These are phyloP conservation scores for Channa striata DNA, from an alignment of 2,797 vertebrate species.

Conservation along the genomic window DNA sequence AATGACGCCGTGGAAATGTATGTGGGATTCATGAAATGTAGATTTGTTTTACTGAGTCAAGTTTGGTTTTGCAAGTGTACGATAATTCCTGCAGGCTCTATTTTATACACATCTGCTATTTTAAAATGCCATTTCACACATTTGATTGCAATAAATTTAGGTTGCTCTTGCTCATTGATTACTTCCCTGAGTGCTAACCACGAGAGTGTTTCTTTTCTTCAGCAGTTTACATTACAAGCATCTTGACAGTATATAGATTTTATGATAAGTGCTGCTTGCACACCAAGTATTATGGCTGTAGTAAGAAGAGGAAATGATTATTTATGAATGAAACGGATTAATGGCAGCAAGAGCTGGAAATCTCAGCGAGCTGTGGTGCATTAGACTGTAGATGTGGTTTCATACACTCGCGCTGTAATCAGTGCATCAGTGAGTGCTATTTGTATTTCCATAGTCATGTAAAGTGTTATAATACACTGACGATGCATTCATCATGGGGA, in stretches of 20 bases:
- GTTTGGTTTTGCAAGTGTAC: constrained; percentile 23
- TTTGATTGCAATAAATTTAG: constrained; percentile 20
- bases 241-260: constrained; percentile 68
- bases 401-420: not conserved
- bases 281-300: constrained; percentile 57
- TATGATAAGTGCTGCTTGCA: constrained; percentile 70
- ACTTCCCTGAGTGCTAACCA: constrained; percentile 44
- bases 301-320: constrained; percentile 75
- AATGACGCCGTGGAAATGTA: constrained; percentile 27
- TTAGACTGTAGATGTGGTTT: constrained; percentile 45
- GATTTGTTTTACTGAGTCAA: constrained; percentile 23
- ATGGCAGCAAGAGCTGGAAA: constrained; percentile 53
- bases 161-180: constrained; percentile 30
- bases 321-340: constrained; percentile 75
- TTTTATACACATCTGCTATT: constrained; percentile 2
- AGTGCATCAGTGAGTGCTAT: constrained; percentile 36
- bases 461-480: constrained; percentile 38
- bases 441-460: constrained; percentile 23
- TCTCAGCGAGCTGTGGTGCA: constrained; percentile 39
- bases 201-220: constrained; percentile 22
- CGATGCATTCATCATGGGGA: constrained; percentile 37
- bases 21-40: constrained; percentile 31
- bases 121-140: not conserved
- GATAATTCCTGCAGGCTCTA: not conserved
- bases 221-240: constrained; percentile 34